Evolutionary conservation across 92 coral and sea anemone genomes (phyloP).

Genomic region (Ricordea florida): DNA sequence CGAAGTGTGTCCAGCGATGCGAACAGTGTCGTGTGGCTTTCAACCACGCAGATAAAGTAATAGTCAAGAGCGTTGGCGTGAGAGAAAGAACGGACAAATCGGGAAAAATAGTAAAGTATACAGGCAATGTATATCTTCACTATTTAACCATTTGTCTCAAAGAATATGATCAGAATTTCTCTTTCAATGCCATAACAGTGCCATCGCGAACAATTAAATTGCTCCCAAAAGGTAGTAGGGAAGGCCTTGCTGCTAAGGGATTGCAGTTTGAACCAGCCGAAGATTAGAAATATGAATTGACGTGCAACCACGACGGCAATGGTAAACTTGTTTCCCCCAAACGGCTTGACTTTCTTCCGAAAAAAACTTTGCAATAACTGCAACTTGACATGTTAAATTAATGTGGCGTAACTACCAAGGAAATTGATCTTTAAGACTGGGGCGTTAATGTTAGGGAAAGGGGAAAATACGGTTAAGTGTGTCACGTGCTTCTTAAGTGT

Average conservation of each 20-base stretch:
- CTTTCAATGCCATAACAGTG: constrained; percentile 20
- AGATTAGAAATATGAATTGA: neutral
- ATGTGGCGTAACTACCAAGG: neutral
- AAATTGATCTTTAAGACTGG: neutral
- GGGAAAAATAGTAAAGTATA: constrained; percentile 25
- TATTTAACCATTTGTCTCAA: constrained; percentile 37
- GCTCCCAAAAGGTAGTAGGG: constrained; percentile 19
- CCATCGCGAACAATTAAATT: constrained; percentile 9
- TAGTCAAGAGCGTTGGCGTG: constrained; percentile 52
- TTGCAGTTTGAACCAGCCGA: neutral
- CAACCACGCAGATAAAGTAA: constrained; percentile 38
- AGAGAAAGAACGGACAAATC: constrained; percentile 57
- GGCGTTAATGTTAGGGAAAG: neutral
- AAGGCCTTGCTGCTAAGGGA: constrained; percentile 15
- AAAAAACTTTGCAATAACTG: neutral
- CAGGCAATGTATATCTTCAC: constrained; percentile 52
- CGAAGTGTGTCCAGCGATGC: constrained; percentile 56
- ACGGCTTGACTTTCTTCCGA: neutral
- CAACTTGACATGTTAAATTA: neutral
- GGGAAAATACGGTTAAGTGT: neutral
- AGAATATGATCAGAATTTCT: constrained; percentile 51
- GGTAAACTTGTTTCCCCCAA: neutral
- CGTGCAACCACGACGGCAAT: neutral
- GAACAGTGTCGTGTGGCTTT: constrained; percentile 58
- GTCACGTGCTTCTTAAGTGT: neutral